Evolutionary conservation across 2,113 vertebrate species (phyloP).

Genomic region (Procavia capensis): DNA sequence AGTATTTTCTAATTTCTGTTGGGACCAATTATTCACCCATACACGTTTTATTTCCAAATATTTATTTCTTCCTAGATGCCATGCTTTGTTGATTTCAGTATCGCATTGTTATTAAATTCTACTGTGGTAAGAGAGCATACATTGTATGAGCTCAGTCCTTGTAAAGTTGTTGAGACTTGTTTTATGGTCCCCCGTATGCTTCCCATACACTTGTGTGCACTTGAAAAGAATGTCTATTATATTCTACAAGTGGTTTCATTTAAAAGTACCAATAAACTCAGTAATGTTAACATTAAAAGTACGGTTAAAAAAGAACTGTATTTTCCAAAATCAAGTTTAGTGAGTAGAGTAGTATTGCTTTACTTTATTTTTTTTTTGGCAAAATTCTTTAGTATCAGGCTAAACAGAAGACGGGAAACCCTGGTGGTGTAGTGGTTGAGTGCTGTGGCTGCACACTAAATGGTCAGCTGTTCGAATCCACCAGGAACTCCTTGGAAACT

Average conservation of each 20-base stretch:
- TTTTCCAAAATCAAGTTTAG: conserved; percentile 15
- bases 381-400: not conserved
- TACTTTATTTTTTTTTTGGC: not conserved
- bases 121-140: not conserved
- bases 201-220: not conserved
- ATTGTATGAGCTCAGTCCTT: not conserved
- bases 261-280: conserved; percentile 25
- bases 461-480: no score
- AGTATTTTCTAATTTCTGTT: not conserved
- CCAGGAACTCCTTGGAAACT: no score
- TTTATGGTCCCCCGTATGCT: not conserved
- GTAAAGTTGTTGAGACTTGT: not conserved
- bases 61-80: not conserved
- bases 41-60: conserved; percentile 21
- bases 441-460: no score
- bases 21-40: not conserved
- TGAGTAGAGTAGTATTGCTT: not conserved
- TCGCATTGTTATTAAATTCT: not conserved
- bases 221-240: conserved; percentile 9
- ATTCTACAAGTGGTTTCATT: not conserved
- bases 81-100: not conserved
- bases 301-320: not conserved
- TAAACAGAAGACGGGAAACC: no score
- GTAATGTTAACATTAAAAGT: not conserved
- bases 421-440: no score